phyloP scores from a whole-genome alignment of 2,797 vertebrate species.

The Coccyzus lansbergi region DNA sequence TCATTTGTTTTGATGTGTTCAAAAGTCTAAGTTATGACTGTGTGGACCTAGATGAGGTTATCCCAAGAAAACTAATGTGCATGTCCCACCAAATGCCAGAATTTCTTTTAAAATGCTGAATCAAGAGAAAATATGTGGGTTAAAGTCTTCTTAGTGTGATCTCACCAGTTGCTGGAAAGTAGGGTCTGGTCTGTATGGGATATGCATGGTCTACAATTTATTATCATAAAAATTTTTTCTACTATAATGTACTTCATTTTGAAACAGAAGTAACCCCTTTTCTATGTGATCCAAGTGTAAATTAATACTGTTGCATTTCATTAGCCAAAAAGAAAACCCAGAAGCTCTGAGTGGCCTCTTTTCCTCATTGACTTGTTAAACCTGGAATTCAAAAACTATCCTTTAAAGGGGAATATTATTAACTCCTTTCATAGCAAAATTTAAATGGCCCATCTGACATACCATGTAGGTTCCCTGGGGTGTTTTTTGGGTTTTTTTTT shows the following conservation, averaged over 20 bases:
- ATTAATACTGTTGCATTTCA: background rate
- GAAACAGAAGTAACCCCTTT: background rate
- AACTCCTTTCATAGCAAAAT: background rate
- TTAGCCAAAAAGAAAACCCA: background rate
- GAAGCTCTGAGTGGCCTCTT: background rate
- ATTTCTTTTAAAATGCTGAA: background rate
- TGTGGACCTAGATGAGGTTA: background rate
- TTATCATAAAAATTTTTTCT: background rate
- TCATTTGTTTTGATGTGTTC: background rate
- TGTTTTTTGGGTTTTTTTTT: background rate
- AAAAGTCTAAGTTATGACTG: background rate
- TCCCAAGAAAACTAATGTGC: background rate
- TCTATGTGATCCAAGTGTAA: background rate
- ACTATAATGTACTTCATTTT: background rate
- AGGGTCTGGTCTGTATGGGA: background rate
- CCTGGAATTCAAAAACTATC: background rate
- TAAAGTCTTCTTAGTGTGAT: background rate
- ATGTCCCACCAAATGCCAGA: background rate
- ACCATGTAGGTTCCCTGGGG: background rate
- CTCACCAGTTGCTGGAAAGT: background rate
- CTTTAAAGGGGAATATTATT: background rate
- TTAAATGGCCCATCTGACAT: background rate
- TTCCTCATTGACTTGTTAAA: slow-evolving; percentile 3
- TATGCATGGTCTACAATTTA: background rate
- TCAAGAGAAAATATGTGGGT: background rate